Base-by-base conservation (phyloP, 2,797 vertebrate genomes). In the Sebastiscus albofasciatus region DNA sequence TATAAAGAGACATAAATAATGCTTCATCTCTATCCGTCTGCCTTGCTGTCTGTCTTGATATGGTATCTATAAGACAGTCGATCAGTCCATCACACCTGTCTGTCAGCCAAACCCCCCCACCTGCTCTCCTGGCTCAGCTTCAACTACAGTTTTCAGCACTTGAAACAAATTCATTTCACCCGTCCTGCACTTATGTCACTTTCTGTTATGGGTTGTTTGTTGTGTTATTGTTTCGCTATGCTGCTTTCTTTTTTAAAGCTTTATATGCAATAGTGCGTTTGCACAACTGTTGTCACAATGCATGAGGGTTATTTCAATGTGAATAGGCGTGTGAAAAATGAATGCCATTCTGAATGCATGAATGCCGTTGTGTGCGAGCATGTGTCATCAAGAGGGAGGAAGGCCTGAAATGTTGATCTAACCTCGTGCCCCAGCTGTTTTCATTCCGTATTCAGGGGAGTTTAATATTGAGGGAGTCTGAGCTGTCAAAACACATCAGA, bases 401-500 rank as follows among this genome's bases (percentile, higher is more conserved):
- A 69, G 81, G 81, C 68, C 81, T 84, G 71, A 84, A 82, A 90
- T 74, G 86, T 85, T 87, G 90, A 83, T 82, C 60, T 87, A 87
- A 93, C 90, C 90, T 82, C 12, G 26, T 42, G 70, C 62, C 84
- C 85, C 88, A 83, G 81, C 91, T 89, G 86, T 88, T 92, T 92
- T 77, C 79, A 84, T 93, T 90, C 80, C 72, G 12, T 62, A 87
- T 90, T 91, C 79, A 86, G 86, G 20, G 46, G 69, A 86, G 70
- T 90, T 92, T 91, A 92, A 94, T 92, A 92, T 67, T 70, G 78
- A 92, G 78, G 81, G 78, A 80, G 82, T 87, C 64, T 16, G 56
- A 86, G 77, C 87, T 92, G 93, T 92, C 93, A 86, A 69, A 90
- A 89, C 90, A 93, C 22, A 92, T 90, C 84, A 85, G 33, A 77